These are phyloP conservation scores for Natator depressus DNA, from an alignment of 2,113 vertebrate species.

Conservation along the genomic window DNA sequence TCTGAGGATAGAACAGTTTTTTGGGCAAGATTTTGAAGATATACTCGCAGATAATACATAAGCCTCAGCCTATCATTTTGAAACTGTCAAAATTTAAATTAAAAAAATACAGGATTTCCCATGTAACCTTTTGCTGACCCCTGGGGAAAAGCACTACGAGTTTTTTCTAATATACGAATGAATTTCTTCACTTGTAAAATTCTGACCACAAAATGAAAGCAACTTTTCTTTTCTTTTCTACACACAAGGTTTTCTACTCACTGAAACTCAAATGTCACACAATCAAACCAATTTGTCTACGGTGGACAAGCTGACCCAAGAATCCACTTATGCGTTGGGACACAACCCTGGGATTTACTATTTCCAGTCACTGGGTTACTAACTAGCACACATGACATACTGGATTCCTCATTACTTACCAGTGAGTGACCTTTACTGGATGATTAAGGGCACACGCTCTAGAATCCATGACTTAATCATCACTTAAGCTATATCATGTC, in stretches of 20 bases:
- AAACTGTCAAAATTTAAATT: not conserved
- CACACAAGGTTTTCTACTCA: not conserved
- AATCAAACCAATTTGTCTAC: not conserved
- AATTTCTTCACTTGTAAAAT: not conserved
- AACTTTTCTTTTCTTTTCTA: not conserved
- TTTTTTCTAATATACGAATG: not conserved
- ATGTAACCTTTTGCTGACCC: not conserved
- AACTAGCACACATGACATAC: not conserved
- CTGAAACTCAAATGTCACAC: not conserved
- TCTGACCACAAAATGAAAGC: not conserved
- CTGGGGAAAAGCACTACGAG: not conserved
- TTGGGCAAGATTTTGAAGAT: not conserved
- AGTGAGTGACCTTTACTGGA: not conserved
- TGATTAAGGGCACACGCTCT: not conserved
- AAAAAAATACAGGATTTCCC: not conserved
- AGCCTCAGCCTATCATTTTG: not conserved
- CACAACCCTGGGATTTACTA: not conserved
- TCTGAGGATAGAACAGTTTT: not conserved
- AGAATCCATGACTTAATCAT: not conserved
- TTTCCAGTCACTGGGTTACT: not conserved
- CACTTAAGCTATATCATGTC: not conserved
- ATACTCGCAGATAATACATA: not conserved
- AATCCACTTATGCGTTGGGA: not conserved
- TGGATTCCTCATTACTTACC: not conserved
- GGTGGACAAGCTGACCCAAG: not conserved